Conservation (phyloP, 2,797 vertebrate genomes). For the Etheostoma perlongum region DNA sequence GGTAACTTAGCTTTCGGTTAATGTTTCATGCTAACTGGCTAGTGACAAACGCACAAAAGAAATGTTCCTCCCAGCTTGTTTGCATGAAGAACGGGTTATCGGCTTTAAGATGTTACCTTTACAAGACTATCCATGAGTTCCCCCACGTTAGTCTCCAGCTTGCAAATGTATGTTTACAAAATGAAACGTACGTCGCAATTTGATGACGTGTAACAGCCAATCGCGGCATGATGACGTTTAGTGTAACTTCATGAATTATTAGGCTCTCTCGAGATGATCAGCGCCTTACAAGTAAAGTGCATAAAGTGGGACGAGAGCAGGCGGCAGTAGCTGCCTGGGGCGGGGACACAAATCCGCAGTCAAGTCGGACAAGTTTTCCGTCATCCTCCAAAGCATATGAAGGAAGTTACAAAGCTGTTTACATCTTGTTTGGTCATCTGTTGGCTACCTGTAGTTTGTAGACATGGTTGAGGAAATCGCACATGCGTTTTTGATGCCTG, state of each 20-base stretch:
- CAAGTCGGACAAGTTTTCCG: too few species aligned
- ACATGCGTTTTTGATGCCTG: too few species aligned
- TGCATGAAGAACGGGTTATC: accelerated
- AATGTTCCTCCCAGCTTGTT: not conserved
- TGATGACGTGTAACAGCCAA: slow-evolving; percentile 8
- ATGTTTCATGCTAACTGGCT: not conserved
- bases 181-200: slow-evolving; percentile 25
- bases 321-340: too few species aligned
- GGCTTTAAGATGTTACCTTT: slow-evolving; percentile 69
- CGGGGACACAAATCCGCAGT: too few species aligned
- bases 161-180: slow-evolving; percentile 69
- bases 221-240: slow-evolving; percentile 42
- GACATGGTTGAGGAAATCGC: too few species aligned
- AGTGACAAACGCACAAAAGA: not conserved
- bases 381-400: too few species aligned
- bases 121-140: slow-evolving; percentile 78
- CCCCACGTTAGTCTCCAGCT: not conserved
- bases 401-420: too few species aligned
- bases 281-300: too few species aligned
- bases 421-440: too few species aligned
- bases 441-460: too few species aligned
- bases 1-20: not conserved
- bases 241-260: not conserved
- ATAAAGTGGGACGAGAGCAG: too few species aligned
- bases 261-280: too few species aligned